Percentiles rank a stretch among this genome's conserved stretches.
phyloP scores from a whole-genome alignment of 2,888 invertebrate species.

The Drosophila trichaetosa region DNA sequence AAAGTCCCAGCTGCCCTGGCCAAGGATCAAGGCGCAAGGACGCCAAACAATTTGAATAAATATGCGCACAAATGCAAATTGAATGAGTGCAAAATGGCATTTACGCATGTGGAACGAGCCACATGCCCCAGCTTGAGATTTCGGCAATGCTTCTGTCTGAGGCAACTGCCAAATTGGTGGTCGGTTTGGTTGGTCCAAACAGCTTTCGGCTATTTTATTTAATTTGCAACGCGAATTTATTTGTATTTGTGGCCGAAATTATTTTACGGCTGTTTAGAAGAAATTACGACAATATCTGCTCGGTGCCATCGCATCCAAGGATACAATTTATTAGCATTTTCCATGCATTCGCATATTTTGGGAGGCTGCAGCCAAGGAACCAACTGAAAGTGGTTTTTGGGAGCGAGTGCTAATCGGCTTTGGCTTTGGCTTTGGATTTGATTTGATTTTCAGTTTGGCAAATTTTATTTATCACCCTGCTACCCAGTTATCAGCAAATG shows the following conservation, averaged over 20 bases:
- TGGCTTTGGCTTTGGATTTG: slow-evolving; percentile 23
- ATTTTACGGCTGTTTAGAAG: slow-evolving; percentile 82
- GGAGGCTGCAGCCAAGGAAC: slow-evolving; percentile 9
- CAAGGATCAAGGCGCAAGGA: slow-evolving; percentile 67
- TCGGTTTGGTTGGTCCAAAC: slow-evolving; percentile 9
- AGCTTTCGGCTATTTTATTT: slow-evolving; percentile 69
- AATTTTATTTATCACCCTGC: slow-evolving; percentile 18
- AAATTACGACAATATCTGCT: slow-evolving; percentile 47
- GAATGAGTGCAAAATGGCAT: slow-evolving; percentile 77
- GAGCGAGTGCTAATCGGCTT: slow-evolving; percentile 15
- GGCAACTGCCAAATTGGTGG: slow-evolving; percentile 36
- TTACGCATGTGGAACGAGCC: slow-evolving; percentile 65
- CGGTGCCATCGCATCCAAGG: slow-evolving; percentile 51
- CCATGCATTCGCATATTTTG: slow-evolving; percentile 44
- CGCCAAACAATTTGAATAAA: slow-evolving; percentile 78
- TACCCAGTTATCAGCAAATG: neutral
- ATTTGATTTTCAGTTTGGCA: slow-evolving; percentile 38
- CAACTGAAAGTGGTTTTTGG: neutral
- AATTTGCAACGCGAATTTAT: slow-evolving; percentile 69
- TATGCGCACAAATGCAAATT: slow-evolving; percentile 80
- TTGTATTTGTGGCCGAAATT: slow-evolving; percentile 78
- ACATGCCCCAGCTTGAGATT: slow-evolving; percentile 25
- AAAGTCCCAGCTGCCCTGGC: slow-evolving; percentile 63
- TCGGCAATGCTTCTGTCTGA: neutral
- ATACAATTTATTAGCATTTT: slow-evolving; percentile 51